Base-by-base conservation (phyloP, 2,113 vertebrate genomes). In the Electrona antarctica region DNA sequence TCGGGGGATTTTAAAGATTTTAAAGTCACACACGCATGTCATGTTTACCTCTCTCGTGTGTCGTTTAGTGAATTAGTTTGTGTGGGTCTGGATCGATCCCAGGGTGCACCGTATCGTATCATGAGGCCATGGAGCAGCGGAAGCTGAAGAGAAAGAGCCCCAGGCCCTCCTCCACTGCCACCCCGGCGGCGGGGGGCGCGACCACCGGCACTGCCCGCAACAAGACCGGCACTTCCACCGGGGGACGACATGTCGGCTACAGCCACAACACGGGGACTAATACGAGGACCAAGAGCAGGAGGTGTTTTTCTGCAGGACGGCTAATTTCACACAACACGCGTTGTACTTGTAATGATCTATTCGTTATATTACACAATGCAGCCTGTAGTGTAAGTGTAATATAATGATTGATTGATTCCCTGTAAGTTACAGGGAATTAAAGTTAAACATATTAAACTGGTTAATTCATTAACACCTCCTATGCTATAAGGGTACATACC, bases 71-170 rank as follows among this genome's bases (percentile, higher is more conserved):
- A 58, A 21, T 28, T 29, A 28, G 56, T 28, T 7, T 21, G 21
- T n/a, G 47, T 33, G 14, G 21, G 21, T 56, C 54, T 15, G 9
- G 46, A 11, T 47, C 48, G 21, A 58, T 6, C 60, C 7, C 6
- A 0, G 46, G 6, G 14, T 12, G 41, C 45, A 51, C 3, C 74
- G 28, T 85, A 81, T 78, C 77, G 28, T 85, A 81, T 78, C 77
- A 89, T 89, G 89, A 77, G 63, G 73, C 21, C 47, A 98, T 99
- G 98, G 98, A 99, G 83, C 97, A 98, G 74, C 94, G 94, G 61
- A 98, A 95, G 79, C 91, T 93, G 67, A 99, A 98, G 87, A 93
- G 96, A 84, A 96, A 94, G 84, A 97, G 93, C 77, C 95, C 96
- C 67, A 96, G 95, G 78, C 93, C 92, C 7, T 93, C 96, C 48